Evolutionary conservation across 1,140 invertebrate species (phyloP), one percentile per base, ranked within the genome.

Genomic region (Drosophila nigrodunni): DNA sequence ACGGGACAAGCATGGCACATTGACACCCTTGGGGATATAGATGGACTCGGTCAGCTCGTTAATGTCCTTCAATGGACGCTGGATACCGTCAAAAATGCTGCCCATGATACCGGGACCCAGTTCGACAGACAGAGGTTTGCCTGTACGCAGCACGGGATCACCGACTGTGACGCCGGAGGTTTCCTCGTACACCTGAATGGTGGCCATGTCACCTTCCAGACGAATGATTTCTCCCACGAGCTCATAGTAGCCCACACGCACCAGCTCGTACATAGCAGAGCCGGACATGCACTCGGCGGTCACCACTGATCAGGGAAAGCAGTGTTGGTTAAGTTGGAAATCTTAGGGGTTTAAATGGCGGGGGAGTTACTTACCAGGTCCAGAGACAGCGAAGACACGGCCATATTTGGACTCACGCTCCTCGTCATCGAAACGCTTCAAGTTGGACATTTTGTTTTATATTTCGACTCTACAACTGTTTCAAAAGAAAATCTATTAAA

Each of bases 21-120:
- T 99, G n/a, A 99, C 95, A 94, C 99, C 99, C 94, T 99, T 99
- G 15, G 99, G 99, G 93, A 99, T 99, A 94, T 99, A 99, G 93
- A 99, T 99, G 91, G 97, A 98, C 82, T 97, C 94, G 0, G 98
- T 98, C 30, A 98, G 93, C 83, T 99, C 97, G 91, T 97, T 95
- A 93, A 99, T 99, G 92, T 99, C 98, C 91, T 99, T 98, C 80
- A 99, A 92, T 0, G 99, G 99, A 92, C 99, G 96, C 93, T 99
- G 99, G 93, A 99, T 99, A 95, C 98, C 98, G 94, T 99, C 99
- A 94, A 99, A 99, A 94, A 99, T 99, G 92, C 97, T 98, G 73
- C 98, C 98, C 94, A 99, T 96, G 93, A 99, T 99, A 92, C 99
- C 99, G 70, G 99, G 99, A n/a, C 99, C 99, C 41, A 99, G 94